phyloP scores from a whole-genome alignment of 2,888 invertebrate species.

The Bembecia ichneumoniformis region DNA sequence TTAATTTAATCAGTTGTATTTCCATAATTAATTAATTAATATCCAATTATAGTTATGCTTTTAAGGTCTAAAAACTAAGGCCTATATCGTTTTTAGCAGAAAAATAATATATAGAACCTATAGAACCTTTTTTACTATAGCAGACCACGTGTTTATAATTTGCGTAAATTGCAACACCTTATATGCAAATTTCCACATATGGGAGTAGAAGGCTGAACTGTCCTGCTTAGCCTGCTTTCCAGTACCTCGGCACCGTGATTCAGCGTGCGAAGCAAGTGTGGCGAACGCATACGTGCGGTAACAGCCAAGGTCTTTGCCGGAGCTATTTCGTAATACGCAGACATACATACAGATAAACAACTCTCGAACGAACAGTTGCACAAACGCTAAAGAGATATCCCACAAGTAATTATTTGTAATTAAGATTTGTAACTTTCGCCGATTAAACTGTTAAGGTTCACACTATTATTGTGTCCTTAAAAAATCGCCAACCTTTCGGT shows the following conservation, averaged over 20 bases:
- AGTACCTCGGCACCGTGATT: not conserved
- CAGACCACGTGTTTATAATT: not conserved
- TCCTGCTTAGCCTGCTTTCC: not conserved
- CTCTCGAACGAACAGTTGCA: not conserved
- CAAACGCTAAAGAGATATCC: not conserved
- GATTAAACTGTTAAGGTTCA: too few species aligned
- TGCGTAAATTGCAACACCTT: not conserved
- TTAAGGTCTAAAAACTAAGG: too few species aligned
- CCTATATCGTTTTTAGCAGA: too few species aligned
- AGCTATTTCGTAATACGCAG: constrained; percentile 23
- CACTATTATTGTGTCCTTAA: too few species aligned
- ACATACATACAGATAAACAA: constrained; percentile 3
- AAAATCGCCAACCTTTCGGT: too few species aligned
- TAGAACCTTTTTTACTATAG: too few species aligned
- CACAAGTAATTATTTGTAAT: not conserved
- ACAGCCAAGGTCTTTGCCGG: constrained; percentile 32
- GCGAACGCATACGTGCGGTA: constrained; percentile 14
- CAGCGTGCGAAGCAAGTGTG: constrained; percentile 4
- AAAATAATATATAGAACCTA: too few species aligned
- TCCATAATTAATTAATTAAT: too few species aligned
- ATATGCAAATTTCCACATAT: constrained; percentile 14
- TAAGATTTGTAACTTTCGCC: not conserved
- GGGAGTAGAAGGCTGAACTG: constrained; percentile 18
- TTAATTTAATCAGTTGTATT: too few species aligned
- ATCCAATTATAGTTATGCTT: too few species aligned